Percentiles rank a stretch among this genome's conserved stretches.
Evolutionary conservation across 2,888 invertebrate species (phyloP).

Genomic region (Eupithecia abbreviata): DNA sequence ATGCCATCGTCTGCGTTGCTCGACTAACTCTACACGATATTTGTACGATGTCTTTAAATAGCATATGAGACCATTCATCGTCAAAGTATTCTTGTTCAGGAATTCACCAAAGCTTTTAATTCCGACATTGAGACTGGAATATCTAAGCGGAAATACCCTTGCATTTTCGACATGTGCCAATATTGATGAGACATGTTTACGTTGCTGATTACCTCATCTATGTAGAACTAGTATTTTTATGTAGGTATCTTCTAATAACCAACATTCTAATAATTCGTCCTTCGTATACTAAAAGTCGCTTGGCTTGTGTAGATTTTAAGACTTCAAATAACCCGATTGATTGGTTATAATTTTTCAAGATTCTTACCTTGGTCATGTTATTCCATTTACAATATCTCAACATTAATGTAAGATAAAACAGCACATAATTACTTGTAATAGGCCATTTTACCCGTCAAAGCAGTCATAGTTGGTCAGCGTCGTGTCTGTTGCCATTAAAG

Average conservation of each 20-base stretch:
- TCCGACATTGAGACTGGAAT: constrained; percentile 1
- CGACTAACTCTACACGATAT: constrained; percentile 34
- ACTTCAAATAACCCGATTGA: neutral
- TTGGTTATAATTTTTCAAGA: neutral
- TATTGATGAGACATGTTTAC: constrained; percentile 10
- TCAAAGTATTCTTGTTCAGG: constrained; percentile 52
- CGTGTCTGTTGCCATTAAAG: constrained; percentile 32
- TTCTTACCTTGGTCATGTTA: neutral
- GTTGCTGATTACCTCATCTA: constrained; percentile 1
- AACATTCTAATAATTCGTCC: constrained; percentile 1
- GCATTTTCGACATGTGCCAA: constrained; percentile 15
- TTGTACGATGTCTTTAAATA: constrained; percentile 42
- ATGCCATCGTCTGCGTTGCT: neutral
- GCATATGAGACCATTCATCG: constrained; percentile 53
- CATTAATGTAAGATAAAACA: constrained; percentile 4
- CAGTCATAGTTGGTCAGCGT: constrained; percentile 28
- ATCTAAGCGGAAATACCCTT: constrained; percentile 18
- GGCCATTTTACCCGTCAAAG: constrained; percentile 42
- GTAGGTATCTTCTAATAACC: neutral
- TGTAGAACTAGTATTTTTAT: constrained; percentile 2
- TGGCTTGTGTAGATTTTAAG: neutral
- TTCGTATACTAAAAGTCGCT: neutral
- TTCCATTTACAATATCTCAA: constrained; percentile 5
- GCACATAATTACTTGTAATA: constrained; percentile 49
- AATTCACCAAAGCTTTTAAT: constrained; percentile 43